phyloP scores from a whole-genome alignment of 1,140 invertebrate species.

The Drosophila punjabiensis region DNA sequence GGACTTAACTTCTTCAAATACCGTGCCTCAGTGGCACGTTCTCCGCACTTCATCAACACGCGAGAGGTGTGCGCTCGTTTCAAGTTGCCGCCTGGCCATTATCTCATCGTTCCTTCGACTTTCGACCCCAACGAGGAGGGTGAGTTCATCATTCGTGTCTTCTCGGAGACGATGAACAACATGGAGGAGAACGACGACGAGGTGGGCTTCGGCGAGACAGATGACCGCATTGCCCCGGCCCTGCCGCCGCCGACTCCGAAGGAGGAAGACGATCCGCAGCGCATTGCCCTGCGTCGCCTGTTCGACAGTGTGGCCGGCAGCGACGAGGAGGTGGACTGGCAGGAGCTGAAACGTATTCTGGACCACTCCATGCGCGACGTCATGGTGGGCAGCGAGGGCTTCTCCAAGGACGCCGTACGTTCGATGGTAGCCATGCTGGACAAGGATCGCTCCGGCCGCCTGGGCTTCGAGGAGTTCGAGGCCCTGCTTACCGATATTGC shows the following conservation, averaged over 20 bases:
- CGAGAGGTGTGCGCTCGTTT: conserved; percentile 93
- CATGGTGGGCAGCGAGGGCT: conserved; percentile 88
- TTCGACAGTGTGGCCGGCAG: conserved; percentile 95
- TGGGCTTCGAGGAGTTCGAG: conserved; percentile 97
- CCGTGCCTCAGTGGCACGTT: conserved; percentile 95
- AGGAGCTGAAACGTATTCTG: conserved; percentile 96
- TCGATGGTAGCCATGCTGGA: conserved; percentile 99
- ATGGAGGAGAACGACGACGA: conserved; percentile 95
- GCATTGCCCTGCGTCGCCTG: conserved; percentile 90
- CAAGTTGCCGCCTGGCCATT: conserved; percentile 96
- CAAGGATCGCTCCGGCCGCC: conserved; percentile 95
- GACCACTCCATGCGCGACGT: conserved; percentile 95
- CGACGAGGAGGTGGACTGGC: conserved; percentile 97
- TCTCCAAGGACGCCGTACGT: conserved; percentile 96
- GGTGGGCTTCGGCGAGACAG: conserved; percentile 91
- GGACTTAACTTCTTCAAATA: conserved; percentile 98
- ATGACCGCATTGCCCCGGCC: conserved; percentile 85
- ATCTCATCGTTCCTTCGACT: conserved; percentile 98
- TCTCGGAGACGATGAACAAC: conserved; percentile 96
- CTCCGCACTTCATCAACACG: conserved; percentile 98
- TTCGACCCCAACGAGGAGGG: conserved; percentile 98
- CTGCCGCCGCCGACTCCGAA: conserved; percentile 78
- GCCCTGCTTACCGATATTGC: conserved; percentile 94
- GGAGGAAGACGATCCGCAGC: conserved; percentile 86
- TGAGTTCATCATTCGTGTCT: conserved; percentile 97